A percentile compares a stretch with the other conserved stretches of the same genome.
Conservation (phyloP, 2,888 invertebrate species). For the Gastrophysa polygoni region DNA sequence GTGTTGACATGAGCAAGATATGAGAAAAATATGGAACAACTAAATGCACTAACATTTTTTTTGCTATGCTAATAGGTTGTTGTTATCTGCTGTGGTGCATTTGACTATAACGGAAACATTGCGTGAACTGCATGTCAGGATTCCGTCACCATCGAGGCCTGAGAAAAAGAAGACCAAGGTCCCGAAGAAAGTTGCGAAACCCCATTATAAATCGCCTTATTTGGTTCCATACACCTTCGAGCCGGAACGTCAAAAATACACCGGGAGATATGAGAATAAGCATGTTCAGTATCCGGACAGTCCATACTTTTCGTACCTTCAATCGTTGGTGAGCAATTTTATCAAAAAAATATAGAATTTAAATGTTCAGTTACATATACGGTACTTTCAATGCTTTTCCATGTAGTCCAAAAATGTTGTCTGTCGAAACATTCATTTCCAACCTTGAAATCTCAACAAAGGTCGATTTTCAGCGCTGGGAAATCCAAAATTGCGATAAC, state of each 20-base stretch:
- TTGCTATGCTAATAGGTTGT: slow-evolving; percentile 42
- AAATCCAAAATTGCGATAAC: background rate
- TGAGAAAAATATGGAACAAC: too few relatives aligned
- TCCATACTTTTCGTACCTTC: slow-evolving; percentile 51
- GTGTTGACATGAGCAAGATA: too few relatives aligned
- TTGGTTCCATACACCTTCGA: slow-evolving; percentile 44
- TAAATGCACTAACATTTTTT: too few relatives aligned
- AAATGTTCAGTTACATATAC: background rate
- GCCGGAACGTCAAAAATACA: slow-evolving; percentile 37
- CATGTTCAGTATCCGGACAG: slow-evolving; percentile 50
- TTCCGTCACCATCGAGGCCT: slow-evolving; percentile 53
- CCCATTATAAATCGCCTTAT: slow-evolving; percentile 49
- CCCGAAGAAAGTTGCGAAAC: slow-evolving; percentile 25
- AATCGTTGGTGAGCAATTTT: slow-evolving; percentile 31
- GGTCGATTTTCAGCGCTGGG: background rate
- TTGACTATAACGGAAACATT: slow-evolving; percentile 52
- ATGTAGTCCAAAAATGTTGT: too few relatives aligned
- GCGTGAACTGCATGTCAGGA: slow-evolving; percentile 54
- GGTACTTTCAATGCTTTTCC: background rate
- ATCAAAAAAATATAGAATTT: too few relatives aligned
- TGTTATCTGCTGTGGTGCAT: slow-evolving; percentile 55
- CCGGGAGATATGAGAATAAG: slow-evolving; percentile 47
- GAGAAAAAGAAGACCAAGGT: slow-evolving; percentile 20
- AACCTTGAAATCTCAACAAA: background rate
- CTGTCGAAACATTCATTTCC: too few relatives aligned